Percentiles rank a stretch among this genome's conserved stretches.
Conservation (phyloP, 2,888 invertebrate genomes). For the Platynereis dumerilii region DNA sequence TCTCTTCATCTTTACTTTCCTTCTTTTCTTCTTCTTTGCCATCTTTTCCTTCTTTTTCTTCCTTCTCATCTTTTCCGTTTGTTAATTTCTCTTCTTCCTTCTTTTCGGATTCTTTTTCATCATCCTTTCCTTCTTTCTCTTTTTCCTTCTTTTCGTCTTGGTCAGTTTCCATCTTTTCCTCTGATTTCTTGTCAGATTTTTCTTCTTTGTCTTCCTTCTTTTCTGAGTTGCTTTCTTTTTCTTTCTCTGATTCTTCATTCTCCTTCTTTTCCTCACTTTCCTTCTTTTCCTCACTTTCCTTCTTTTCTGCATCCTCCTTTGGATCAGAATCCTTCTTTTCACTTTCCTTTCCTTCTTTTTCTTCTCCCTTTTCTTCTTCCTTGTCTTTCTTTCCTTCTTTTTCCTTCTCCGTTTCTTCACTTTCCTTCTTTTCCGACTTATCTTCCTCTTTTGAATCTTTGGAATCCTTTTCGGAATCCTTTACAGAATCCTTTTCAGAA, state of each 20-base stretch:
- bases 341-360: background rate
- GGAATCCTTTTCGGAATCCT: background rate
- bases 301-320: background rate
- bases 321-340: background rate
- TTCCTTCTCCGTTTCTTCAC: slow-evolving; percentile 5
- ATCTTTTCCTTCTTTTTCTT: slow-evolving; percentile 15
- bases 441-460: background rate
- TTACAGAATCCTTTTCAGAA: background rate
- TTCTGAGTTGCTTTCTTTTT: slow-evolving; percentile 2
- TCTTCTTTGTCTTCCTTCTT: slow-evolving; percentile 6
- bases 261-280: background rate
- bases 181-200: background rate
- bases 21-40: slow-evolving; percentile 12
- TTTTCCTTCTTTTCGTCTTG: slow-evolving; percentile 9
- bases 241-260: slow-evolving; percentile 4
- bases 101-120: background rate
- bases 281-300: slow-evolving; percentile 4
- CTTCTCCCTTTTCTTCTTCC: slow-evolving; percentile 6
- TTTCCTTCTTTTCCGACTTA: background rate
- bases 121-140: slow-evolving; percentile 4
- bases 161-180: slow-evolving; percentile 5
- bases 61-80: slow-evolving; percentile 14
- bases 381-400: background rate
- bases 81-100: slow-evolving; percentile 4
- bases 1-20: slow-evolving; percentile 4